Evolutionary conservation across 2,888 invertebrate species (phyloP).

Genomic region (Sclerodermus sp.): DNA sequence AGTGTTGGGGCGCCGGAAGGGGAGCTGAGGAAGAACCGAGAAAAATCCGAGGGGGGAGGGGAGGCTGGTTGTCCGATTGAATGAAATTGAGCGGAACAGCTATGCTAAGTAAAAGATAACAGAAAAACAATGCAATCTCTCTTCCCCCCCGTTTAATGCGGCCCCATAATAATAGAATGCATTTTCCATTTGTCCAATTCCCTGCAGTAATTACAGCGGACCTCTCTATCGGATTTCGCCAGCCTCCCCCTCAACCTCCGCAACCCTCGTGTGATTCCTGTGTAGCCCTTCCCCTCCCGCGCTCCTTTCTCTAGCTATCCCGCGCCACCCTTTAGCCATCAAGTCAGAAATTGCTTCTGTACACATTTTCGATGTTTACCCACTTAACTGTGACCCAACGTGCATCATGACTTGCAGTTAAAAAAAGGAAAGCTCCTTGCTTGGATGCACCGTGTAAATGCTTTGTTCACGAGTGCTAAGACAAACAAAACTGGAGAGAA

Average conservation of each 20-base stretch:
- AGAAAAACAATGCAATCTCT: neutral
- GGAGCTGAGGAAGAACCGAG: too few relatives aligned
- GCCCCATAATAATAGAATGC: conserved; percentile 34
- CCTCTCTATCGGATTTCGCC: conserved; percentile 25
- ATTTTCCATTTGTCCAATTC: conserved; percentile 42
- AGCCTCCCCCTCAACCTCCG: neutral
- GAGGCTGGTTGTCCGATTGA: too few relatives aligned
- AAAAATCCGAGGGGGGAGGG: too few relatives aligned
- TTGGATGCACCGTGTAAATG: conserved; percentile 8
- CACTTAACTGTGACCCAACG: too few relatives aligned
- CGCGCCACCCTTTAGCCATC: conserved; percentile 2
- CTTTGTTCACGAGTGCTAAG: neutral
- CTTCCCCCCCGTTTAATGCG: neutral
- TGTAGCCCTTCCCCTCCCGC: conserved; percentile 8
- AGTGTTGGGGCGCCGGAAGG: too few relatives aligned
- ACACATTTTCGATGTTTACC: conserved; percentile 28
- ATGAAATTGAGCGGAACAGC: too few relatives aligned
- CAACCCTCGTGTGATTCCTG: conserved; percentile 5
- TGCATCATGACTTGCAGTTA: conserved; percentile 2
- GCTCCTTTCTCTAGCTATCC: conserved; percentile 10
- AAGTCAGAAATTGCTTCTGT: conserved; percentile 31
- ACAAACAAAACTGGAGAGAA: too few relatives aligned
- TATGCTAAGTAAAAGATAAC: too few relatives aligned
- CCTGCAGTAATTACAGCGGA: conserved; percentile 40
- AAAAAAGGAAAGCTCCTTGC: conserved; percentile 3